Evolutionary conservation across 2,797 vertebrate species (phyloP).

Genomic region (Epinephelus coioides): DNA sequence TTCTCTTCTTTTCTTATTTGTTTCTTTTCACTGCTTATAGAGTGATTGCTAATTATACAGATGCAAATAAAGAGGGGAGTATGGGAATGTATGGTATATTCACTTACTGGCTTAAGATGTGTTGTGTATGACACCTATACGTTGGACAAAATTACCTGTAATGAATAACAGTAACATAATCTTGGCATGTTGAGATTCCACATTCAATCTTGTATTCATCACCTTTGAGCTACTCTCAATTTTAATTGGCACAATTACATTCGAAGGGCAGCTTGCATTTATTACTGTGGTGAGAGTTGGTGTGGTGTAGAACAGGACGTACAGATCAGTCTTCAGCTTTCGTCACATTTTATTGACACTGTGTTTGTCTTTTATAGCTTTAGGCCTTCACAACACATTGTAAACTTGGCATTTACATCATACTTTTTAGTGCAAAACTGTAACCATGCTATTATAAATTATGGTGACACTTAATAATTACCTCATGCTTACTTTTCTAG

Average conservation of each 20-base stretch:
- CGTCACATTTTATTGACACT: too few species aligned
- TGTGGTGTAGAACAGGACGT: neutral
- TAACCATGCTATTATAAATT: neutral
- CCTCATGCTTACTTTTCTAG: constrained; percentile 65
- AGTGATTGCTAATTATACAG: neutral
- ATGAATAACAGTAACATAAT: neutral
- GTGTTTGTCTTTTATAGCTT: neutral
- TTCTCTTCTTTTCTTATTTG: neutral
- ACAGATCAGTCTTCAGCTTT: neutral
- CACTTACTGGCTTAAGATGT: neutral
- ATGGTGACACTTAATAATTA: neutral
- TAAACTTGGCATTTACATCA: neutral
- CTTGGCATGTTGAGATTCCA: neutral
- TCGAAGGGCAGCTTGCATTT: neutral
- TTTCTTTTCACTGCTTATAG: neutral
- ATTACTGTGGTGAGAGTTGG: neutral
- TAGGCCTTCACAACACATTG: neutral
- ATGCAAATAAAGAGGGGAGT: neutral
- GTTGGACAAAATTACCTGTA: neutral
- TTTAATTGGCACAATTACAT: neutral
- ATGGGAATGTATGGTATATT: neutral
- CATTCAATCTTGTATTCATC: neutral
- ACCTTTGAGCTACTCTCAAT: neutral
- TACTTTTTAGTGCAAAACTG: neutral
- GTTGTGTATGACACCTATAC: neutral